Conservation (phyloP, 2,888 invertebrate genomes). For the Parapristionchus giblindavisi region DNA sequence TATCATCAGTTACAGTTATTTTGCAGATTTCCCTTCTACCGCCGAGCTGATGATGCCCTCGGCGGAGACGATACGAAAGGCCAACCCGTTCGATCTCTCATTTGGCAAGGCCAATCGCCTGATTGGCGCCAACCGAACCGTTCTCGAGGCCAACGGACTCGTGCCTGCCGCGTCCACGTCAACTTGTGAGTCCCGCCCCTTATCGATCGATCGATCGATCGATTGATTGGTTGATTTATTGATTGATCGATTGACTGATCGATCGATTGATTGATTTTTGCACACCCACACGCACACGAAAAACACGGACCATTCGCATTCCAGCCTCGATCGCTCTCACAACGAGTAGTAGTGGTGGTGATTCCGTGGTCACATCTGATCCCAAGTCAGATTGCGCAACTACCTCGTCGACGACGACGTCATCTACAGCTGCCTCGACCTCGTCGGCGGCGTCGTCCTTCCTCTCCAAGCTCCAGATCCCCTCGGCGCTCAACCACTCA, state of each 20-base stretch:
- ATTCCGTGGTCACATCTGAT: too few species aligned
- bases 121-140: slow-evolving; percentile 41
- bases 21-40: slow-evolving; percentile 65
- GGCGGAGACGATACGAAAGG: slow-evolving; percentile 35
- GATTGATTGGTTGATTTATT: too few species aligned
- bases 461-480: slow-evolving; percentile 54
- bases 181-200: slow-evolving; percentile 4
- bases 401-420: not conserved
- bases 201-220: too few species aligned
- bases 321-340: not conserved
- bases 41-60: slow-evolving; percentile 57
- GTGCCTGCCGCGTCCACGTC: slow-evolving; percentile 42
- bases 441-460: slow-evolving; percentile 38
- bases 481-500: slow-evolving; percentile 56
- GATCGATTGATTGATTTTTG: too few species aligned
- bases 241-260: too few species aligned
- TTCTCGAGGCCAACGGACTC: slow-evolving; percentile 54
- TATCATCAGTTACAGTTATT: not conserved
- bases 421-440: slow-evolving; percentile 22
- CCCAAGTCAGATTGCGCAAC: not conserved
- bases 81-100: slow-evolving; percentile 38
- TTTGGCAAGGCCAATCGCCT: slow-evolving; percentile 40
- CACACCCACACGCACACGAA: not conserved
- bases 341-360: too few species aligned
- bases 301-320: not conserved